Evolutionary conservation across 2,113 vertebrate genomes (phyloP).

Genomic region (Cebidichthys violaceus): DNA sequence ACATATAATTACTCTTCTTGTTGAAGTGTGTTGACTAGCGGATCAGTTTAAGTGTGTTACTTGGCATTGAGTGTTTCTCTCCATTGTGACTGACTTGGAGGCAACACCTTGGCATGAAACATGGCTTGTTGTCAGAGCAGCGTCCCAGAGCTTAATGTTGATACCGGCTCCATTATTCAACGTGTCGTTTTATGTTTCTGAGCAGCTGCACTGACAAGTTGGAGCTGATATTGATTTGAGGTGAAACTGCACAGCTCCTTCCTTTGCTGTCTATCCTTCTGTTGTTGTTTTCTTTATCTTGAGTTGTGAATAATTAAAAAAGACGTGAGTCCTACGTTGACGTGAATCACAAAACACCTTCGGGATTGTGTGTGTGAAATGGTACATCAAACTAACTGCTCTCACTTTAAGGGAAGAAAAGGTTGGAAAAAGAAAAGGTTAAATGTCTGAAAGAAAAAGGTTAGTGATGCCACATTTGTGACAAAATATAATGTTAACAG

Average conservation of each 20-base stretch:
- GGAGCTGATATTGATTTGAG: background rate
- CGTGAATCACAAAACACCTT: background rate
- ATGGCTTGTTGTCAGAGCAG: background rate
- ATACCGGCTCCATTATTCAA: background rate
- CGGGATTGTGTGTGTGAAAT: background rate
- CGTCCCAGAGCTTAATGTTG: background rate
- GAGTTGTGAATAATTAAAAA: background rate
- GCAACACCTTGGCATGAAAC: conserved; percentile 14
- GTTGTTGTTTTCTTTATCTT: background rate
- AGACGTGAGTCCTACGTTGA: background rate
- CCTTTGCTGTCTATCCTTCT: background rate
- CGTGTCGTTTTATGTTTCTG: background rate
- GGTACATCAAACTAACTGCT: background rate
- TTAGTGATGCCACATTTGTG: background rate
- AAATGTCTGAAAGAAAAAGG: background rate
- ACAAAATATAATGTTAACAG: background rate
- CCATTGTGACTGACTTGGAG: background rate
- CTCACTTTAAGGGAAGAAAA: background rate
- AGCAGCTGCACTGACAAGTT: conserved; percentile 2
- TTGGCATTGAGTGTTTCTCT: background rate
- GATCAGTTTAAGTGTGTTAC: background rate
- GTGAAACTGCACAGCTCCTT: background rate
- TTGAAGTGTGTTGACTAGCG: background rate
- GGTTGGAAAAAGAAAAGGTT: background rate
- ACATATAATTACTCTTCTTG: background rate